These are phyloP conservation scores for Neodiprion lecontei DNA, from an alignment of 1,140 invertebrate genomes.

Conservation along the genomic window DNA sequence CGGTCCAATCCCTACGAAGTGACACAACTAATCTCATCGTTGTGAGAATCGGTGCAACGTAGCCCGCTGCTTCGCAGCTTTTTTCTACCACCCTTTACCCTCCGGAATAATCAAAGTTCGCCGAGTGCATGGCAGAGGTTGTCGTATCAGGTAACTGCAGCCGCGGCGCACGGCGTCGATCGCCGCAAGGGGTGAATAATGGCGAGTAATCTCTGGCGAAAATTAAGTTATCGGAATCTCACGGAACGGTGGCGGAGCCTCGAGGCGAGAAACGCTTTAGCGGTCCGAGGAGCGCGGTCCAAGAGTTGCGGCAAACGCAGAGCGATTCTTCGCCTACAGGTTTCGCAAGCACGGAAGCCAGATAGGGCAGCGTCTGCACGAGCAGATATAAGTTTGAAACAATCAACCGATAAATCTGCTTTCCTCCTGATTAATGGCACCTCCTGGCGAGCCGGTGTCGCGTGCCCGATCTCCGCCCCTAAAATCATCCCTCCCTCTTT, in stretches of 20 bases:
- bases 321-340: not conserved
- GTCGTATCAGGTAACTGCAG: too few relatives aligned
- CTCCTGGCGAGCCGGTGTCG: not conserved
- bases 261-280: not conserved
- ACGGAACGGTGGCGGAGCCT: not conserved
- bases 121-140: too few relatives aligned
- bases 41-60: too few relatives aligned
- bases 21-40: too few relatives aligned
- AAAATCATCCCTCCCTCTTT: not conserved
- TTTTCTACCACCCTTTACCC: not conserved
- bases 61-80: not conserved
- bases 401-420: slow-evolving; percentile 17
- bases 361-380: not conserved
- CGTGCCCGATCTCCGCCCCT: slow-evolving; percentile 1
- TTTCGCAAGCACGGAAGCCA: not conserved
- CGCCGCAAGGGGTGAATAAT: slow-evolving; percentile 4
- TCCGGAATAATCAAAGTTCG: too few relatives aligned
- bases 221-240: slow-evolving; percentile 15
- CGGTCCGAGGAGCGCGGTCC: not conserved
- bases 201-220: slow-evolving; percentile 8
- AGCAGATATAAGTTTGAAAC: slow-evolving; percentile 15
- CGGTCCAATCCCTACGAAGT: too few relatives aligned
- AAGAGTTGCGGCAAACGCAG: not conserved
- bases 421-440: slow-evolving; percentile 9
- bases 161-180: not conserved